A percentile compares a stretch with the other conserved stretches of the same genome.
Conservation (phyloP, 2,888 invertebrate species). For the Rhingia rostrata region DNA sequence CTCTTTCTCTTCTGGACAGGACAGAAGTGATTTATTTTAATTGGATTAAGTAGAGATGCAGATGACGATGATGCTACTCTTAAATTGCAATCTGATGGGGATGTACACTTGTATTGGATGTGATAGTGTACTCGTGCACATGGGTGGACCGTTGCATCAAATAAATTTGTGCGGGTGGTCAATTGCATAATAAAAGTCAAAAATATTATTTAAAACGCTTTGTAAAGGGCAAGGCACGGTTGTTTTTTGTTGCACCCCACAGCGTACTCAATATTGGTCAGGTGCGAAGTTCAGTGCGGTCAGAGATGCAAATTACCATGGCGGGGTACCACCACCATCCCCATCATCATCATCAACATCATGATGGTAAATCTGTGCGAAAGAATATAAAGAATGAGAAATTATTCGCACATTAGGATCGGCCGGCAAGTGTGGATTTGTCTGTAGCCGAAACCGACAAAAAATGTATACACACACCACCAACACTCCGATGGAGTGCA, state of each 20-base stretch:
- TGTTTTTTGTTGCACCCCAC: conserved; percentile 31
- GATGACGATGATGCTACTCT: conserved; percentile 11
- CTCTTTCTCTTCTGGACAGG: conserved; percentile 18
- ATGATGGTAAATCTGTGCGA: conserved; percentile 14
- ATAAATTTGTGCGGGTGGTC: conserved; percentile 73
- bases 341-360: background rate
- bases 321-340: background rate
- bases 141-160: conserved; percentile 33
- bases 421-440: conserved; percentile 45
- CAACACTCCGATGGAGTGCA: conserved; percentile 30
- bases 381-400: conserved; percentile 65
- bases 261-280: conserved; percentile 56
- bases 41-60: conserved; percentile 65
- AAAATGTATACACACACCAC: background rate
- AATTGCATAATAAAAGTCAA: conserved; percentile 72
- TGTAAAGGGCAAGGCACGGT: background rate
- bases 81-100: conserved; percentile 44
- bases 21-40: conserved; percentile 74
- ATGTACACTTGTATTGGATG: conserved; percentile 13
- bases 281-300: conserved; percentile 65
- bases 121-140: background rate
- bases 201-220: conserved; percentile 63
- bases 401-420: conserved; percentile 73
- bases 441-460: conserved; percentile 4
- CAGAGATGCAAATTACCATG: conserved; percentile 61